phyloP scores from a whole-genome alignment of 2,797 vertebrate genomes.

The Aulostomus chinensis region DNA sequence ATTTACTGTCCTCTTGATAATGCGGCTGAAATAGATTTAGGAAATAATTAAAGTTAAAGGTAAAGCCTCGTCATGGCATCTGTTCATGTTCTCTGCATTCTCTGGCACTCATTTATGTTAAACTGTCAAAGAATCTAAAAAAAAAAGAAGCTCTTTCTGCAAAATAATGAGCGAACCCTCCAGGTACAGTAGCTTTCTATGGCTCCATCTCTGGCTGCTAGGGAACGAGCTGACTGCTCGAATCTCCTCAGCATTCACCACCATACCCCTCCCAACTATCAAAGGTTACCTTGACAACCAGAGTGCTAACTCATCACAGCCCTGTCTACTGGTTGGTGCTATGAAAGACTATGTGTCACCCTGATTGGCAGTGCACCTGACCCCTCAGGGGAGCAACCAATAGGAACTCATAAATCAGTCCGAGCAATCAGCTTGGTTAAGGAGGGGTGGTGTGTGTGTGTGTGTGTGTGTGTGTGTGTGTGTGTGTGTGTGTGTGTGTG shows the following conservation, averaged over 20 bases:
- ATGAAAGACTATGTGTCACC: slow-evolving; percentile 69
- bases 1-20: slow-evolving; percentile 44
- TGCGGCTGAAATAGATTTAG: slow-evolving; percentile 26
- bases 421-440: slow-evolving; percentile 47
- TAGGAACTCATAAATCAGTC: slow-evolving; percentile 69
- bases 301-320: slow-evolving; percentile 79
- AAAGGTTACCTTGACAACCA: slow-evolving; percentile 79
- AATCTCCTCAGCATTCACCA: slow-evolving; percentile 68
- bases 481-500: slow-evolving; percentile 28
- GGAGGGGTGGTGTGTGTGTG: slow-evolving; percentile 29
- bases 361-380: slow-evolving; percentile 73
- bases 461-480: slow-evolving; percentile 27
- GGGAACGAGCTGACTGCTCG: slow-evolving; percentile 56
- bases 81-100: slow-evolving; percentile 8
- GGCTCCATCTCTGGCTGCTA: slow-evolving; percentile 58
- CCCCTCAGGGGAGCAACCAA: slow-evolving; percentile 58
- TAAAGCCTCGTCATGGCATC: slow-evolving; percentile 1
- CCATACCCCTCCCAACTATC: slow-evolving; percentile 70
- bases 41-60: slow-evolving; percentile 29
- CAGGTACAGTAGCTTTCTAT: slow-evolving; percentile 27
- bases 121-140: no score
- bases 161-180: slow-evolving; percentile 52
- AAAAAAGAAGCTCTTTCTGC: slow-evolving; percentile 6
- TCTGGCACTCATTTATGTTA: no score
- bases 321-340: slow-evolving; percentile 61